phyloP scores from a whole-genome alignment of 1,140 invertebrate species.

The Halotydeus destructor region DNA sequence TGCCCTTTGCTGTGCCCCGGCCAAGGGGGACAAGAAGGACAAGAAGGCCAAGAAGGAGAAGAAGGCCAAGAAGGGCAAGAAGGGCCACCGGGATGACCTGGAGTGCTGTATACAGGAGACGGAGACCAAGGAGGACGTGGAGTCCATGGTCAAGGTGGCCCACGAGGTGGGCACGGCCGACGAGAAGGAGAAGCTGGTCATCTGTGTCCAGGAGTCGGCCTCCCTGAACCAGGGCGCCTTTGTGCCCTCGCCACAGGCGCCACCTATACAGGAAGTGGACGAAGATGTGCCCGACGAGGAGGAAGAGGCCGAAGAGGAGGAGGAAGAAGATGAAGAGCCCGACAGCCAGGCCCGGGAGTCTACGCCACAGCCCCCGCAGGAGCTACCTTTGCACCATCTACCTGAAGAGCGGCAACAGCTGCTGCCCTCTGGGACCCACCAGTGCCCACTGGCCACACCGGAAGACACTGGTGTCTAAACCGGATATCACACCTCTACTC shows the following conservation, averaged over 20 bases:
- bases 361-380: neutral
- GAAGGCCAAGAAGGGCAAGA: too few relatives aligned
- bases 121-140: neutral
- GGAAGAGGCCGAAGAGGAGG: neutral
- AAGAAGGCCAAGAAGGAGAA: neutral
- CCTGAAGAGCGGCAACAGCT: slow-evolving; percentile 19
- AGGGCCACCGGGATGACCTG: too few relatives aligned
- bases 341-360: neutral
- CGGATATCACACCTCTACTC: too few relatives aligned
- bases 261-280: neutral
- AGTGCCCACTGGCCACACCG: slow-evolving; percentile 6
- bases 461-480: slow-evolving; percentile 4
- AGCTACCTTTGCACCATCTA: slow-evolving; percentile 1
- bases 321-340: slow-evolving; percentile 4
- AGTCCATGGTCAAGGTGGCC: neutral
- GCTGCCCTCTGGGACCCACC: slow-evolving; percentile 24
- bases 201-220: neutral
- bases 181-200: slow-evolving; percentile 6
- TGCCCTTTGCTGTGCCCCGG: neutral
- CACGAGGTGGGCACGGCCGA: slow-evolving; percentile 1
- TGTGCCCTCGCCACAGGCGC: neutral
- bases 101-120: neutral
- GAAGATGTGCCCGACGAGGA: neutral
- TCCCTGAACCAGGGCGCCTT: too few relatives aligned
- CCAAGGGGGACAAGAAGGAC: neutral